Evolutionary conservation across 2,888 invertebrate genomes (phyloP).

Genomic region (Phyllotreta striolata): DNA sequence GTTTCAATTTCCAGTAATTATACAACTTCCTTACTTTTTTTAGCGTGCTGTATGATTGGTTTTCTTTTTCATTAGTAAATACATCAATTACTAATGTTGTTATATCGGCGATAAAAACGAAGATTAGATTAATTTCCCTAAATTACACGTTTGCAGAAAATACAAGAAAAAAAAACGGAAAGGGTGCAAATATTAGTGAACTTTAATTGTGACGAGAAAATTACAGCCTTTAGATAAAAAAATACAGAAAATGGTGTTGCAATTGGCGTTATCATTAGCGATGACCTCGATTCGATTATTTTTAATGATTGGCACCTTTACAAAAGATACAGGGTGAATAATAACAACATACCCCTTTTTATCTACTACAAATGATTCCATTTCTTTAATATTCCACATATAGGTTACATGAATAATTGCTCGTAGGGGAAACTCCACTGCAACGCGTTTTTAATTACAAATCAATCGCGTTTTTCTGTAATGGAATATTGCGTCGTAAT

Average conservation of each 20-base stretch:
- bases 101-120: slow-evolving; percentile 29
- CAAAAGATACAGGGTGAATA: not conserved
- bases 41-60: slow-evolving; percentile 22
- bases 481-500: slow-evolving; percentile 31
- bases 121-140: slow-evolving; percentile 23
- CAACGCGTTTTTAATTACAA: slow-evolving; percentile 19
- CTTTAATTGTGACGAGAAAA: slow-evolving; percentile 13
- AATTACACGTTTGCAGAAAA: slow-evolving; percentile 16
- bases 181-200: slow-evolving; percentile 7
- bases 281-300: not conserved
- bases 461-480: slow-evolving; percentile 34
- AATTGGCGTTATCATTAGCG: slow-evolving; percentile 2
- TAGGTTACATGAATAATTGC: not conserved
- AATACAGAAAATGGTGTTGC: slow-evolving; percentile 4
- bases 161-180: not conserved
- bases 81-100: slow-evolving; percentile 27
- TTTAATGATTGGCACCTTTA: not conserved
- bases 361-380: too few relatives aligned
- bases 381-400: too few relatives aligned
- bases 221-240: slow-evolving; percentile 6
- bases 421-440: not conserved
- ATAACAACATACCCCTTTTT: too few relatives aligned
- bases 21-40: slow-evolving; percentile 12
- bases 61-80: slow-evolving; percentile 26
- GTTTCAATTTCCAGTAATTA: slow-evolving; percentile 10